These are phyloP conservation scores for Manduca sexta DNA, from an alignment of 1,140 invertebrate genomes.

Conservation along the genomic window DNA sequence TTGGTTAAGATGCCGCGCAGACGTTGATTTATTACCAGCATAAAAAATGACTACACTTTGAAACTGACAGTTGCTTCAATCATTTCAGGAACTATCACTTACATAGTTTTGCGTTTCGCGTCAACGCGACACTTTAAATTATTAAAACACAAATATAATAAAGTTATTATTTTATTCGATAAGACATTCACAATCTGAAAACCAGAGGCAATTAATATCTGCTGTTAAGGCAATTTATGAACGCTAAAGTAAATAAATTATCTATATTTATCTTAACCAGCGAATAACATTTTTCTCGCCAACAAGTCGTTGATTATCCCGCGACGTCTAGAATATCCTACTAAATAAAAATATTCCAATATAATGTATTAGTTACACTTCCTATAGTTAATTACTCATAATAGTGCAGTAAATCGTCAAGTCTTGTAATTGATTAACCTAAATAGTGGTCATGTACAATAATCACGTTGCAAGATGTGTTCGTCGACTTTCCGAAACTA, in stretches of 20 bases:
- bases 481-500: not conserved
- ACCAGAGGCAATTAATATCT: slow-evolving; percentile 55
- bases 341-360: slow-evolving; percentile 37
- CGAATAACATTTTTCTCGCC: slow-evolving; percentile 43
- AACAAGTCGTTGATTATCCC: slow-evolving; percentile 47
- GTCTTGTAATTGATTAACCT: slow-evolving; percentile 41
- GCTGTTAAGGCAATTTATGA: slow-evolving; percentile 61
- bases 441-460: slow-evolving; percentile 35
- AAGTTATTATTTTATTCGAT: slow-evolving; percentile 62
- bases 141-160: slow-evolving; percentile 21
- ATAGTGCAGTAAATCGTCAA: slow-evolving; percentile 44
- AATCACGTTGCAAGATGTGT: slow-evolving; percentile 26
- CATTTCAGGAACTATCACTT: no score
- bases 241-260: slow-evolving; percentile 63
- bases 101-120: no score
- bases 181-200: slow-evolving; percentile 68
- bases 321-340: slow-evolving; percentile 9
- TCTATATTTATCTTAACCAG: slow-evolving; percentile 53
- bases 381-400: slow-evolving; percentile 35
- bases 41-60: no score
- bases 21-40: no score
- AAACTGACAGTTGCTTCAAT: no score
- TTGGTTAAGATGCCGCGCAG: no score
- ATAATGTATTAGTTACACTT: slow-evolving; percentile 34
- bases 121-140: no score